Conservation (phyloP, 1,140 invertebrate species). For the Drosophila sp. region DNA sequence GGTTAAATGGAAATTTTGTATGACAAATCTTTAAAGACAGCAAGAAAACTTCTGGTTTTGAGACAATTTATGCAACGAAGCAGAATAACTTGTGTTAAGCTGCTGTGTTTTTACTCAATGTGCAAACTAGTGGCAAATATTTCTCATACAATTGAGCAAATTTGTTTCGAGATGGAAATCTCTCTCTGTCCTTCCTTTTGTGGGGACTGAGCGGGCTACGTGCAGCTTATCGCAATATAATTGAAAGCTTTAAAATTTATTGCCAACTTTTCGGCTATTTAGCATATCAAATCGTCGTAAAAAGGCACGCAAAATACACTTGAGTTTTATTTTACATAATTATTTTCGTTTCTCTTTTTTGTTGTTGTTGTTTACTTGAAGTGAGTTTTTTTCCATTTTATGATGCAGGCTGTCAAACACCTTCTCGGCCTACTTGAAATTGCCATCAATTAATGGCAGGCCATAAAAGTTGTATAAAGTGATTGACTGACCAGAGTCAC, state of each 20-base stretch:
- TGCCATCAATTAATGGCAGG: slow-evolving; percentile 74
- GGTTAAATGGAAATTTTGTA: slow-evolving; percentile 22
- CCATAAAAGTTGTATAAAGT: slow-evolving; percentile 78
- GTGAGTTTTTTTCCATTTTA: neutral
- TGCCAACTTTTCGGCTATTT: slow-evolving; percentile 65
- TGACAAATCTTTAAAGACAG: slow-evolving; percentile 59
- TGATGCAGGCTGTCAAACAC: slow-evolving; percentile 11
- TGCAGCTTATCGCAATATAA: slow-evolving; percentile 68
- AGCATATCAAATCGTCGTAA: slow-evolving; percentile 58
- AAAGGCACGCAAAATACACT: slow-evolving; percentile 17
- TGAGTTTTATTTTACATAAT: slow-evolving; percentile 7
- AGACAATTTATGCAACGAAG: slow-evolving; percentile 69
- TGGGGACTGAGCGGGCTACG: slow-evolving; percentile 35
- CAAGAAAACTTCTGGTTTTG: slow-evolving; percentile 37
- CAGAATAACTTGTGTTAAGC: slow-evolving; percentile 34
- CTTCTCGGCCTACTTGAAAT: slow-evolving; percentile 17
- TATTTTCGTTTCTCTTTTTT: slow-evolving; percentile 17
- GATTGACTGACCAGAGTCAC: slow-evolving; percentile 62
- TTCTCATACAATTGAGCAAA: slow-evolving; percentile 38
- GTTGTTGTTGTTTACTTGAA: slow-evolving; percentile 27
- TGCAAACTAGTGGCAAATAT: slow-evolving; percentile 62
- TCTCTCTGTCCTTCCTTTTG: neutral
- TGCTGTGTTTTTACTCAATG: slow-evolving; percentile 24
- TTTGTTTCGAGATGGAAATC: slow-evolving; percentile 37
- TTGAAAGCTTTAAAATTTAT: slow-evolving; percentile 77